Evolutionary conservation across 2,113 vertebrate genomes (phyloP).

Genomic region (Cavia aperea): DNA sequence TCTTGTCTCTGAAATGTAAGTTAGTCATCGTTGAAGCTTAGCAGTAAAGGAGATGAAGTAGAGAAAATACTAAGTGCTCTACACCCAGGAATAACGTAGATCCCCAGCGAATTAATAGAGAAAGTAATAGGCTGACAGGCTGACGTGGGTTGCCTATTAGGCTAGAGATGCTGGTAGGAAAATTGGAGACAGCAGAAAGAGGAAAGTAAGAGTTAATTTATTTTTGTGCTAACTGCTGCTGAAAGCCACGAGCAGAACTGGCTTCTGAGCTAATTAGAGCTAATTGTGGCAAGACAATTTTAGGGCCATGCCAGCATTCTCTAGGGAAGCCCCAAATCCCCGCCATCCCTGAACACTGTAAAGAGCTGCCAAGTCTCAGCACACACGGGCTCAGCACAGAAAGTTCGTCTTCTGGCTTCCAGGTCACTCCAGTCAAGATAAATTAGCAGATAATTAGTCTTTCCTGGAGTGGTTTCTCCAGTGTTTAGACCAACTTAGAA

Average conservation of each 20-base stretch:
- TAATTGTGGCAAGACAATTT: background rate
- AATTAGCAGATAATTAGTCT: conserved; percentile 29
- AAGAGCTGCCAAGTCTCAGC: background rate
- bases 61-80: background rate
- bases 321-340: background rate
- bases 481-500: conserved; percentile 27
- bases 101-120: background rate
- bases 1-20: background rate
- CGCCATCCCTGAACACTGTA: background rate
- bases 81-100: background rate
- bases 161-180: background rate
- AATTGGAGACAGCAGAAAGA: background rate
- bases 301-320: background rate
- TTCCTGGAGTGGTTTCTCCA: background rate
- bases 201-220: background rate
- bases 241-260: background rate
- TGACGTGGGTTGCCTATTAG: background rate
- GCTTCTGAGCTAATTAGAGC: background rate
- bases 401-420: background rate
- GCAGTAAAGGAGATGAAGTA: background rate
- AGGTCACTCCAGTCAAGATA: background rate
- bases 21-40: background rate
- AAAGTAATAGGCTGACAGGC: background rate
- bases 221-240: background rate
- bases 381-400: background rate